These are phyloP conservation scores for Agonopterix alstromeriana DNA, from an alignment of 2,888 invertebrate genomes.

Conservation along the genomic window DNA sequence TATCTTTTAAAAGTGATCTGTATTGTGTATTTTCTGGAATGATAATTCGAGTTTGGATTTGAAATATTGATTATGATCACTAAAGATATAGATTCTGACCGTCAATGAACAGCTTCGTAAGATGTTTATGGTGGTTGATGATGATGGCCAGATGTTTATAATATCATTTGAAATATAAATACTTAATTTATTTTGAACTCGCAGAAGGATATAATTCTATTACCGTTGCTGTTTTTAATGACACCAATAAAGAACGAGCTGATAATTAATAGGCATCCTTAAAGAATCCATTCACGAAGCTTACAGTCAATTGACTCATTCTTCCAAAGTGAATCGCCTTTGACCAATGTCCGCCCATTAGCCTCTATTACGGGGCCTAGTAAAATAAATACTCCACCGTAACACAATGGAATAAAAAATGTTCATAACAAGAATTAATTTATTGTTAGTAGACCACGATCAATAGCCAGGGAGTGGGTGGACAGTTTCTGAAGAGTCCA, in stretches of 20 bases:
- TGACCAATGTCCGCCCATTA: constrained; percentile 71
- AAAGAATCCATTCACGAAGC: constrained; percentile 22
- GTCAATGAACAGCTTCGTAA: background rate
- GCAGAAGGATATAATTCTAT: too few relatives aligned
- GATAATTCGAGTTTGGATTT: constrained; percentile 12
- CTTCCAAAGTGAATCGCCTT: constrained; percentile 39
- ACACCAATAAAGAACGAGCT: background rate
- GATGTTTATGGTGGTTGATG: too few relatives aligned
- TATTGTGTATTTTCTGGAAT: constrained; percentile 25
- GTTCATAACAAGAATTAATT: constrained; percentile 75
- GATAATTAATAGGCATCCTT: constrained; percentile 6
- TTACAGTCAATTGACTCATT: constrained; percentile 15
- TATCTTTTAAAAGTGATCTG: constrained; percentile 51
- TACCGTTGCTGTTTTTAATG: background rate
- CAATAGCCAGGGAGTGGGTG: constrained; percentile 72
- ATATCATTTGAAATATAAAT: too few relatives aligned
- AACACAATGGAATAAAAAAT: constrained; percentile 68
- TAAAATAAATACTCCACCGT: constrained; percentile 60
- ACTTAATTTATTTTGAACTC: too few relatives aligned
- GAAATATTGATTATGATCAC: constrained; percentile 29
- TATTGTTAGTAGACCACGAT: constrained; percentile 66
- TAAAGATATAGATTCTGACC: background rate
- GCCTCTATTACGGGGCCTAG: constrained; percentile 41
- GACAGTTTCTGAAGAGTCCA: constrained; percentile 74
- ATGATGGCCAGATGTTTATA: too few relatives aligned